Base-by-base conservation (phyloP, 2,888 invertebrate genomes). In the Scelioninae gen. 2 region DNA sequence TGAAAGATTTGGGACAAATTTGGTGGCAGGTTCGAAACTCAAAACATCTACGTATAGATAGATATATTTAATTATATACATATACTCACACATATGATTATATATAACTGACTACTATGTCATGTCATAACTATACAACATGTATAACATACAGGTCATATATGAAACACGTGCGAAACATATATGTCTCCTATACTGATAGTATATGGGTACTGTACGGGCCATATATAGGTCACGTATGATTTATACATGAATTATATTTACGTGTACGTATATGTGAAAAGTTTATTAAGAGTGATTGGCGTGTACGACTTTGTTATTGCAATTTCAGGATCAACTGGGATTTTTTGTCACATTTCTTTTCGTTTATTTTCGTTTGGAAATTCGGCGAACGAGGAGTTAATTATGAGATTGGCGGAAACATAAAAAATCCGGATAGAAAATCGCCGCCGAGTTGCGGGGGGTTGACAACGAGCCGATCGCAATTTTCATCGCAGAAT, bases 1-100 rank as follows among this genome's bases (percentile, higher is more conserved):
- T 67, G 58, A 25, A 25, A 67, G 43, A 43, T 67, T 48, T 19
- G 43, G 52, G 43, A 58, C 10, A 67, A 58, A 67, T 67, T 67
- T 67, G 67, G 67, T 67, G 67, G 67, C 67, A 67, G 67, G 67
- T 67, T 67, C 25, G 4, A 35, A 67, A 67, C 58, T 39, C 33
- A 58, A 65, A 25, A 25, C n/a, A n/a, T n/a, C n/a, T n/a, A n/a
- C n/a, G n/a, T n/a, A n/a, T n/a, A n/a, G n/a, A n/a, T n/a, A n/a
- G n/a, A n/a, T n/a, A n/a, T n/a, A n/a, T n/a, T n/a, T n/a, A n/a
- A n/a, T n/a, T n/a, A n/a, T n/a, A n/a, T n/a, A 65, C n/a, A n/a
- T n/a, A n/a, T n/a, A n/a, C n/a, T n/a, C n/a, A n/a, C n/a, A n/a
- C n/a, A n/a, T n/a, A n/a, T n/a, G n/a, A n/a, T n/a, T n/a, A n/a